Evolutionary conservation across 2,797 vertebrate genomes (phyloP).

Genomic region (Tapirus indicus): DNA sequence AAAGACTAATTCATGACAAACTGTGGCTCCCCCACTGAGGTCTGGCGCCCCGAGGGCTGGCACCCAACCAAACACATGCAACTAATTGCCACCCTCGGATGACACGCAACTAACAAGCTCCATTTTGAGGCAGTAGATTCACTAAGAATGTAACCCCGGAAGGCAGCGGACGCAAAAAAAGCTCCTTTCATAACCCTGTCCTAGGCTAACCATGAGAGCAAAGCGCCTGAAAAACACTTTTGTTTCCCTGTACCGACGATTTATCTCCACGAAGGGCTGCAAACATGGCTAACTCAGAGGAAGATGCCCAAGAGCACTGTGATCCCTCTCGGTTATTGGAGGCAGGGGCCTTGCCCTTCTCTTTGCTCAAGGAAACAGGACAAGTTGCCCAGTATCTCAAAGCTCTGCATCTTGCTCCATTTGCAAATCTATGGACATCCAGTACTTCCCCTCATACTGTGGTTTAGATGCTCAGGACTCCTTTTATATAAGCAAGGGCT

Average conservation of each 20-base stretch:
- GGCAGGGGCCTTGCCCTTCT: background rate
- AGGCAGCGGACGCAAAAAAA: constrained; percentile 74
- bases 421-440: background rate
- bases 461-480: background rate
- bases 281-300: constrained; percentile 37
- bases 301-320: background rate
- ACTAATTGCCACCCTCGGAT: constrained; percentile 80
- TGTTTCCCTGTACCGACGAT: constrained; percentile 68
- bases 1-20: constrained; percentile 84
- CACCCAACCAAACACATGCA: constrained; percentile 82
- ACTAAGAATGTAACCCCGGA: constrained; percentile 69
- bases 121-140: constrained; percentile 72
- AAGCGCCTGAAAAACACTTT: constrained; percentile 81
- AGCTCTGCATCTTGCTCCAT: background rate
- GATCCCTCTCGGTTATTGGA: background rate
- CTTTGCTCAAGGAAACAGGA: constrained; percentile 23
- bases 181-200: constrained; percentile 72
- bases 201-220: constrained; percentile 36
- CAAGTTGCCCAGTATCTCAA: background rate
- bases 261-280: constrained; percentile 48
- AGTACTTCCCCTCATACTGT: background rate
- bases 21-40: constrained; percentile 75
- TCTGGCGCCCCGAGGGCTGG: constrained; percentile 61
- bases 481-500: background rate
- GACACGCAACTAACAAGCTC: constrained; percentile 63